phyloP scores from a whole-genome alignment of 2,888 invertebrate genomes.

The Bimastos eiseni region DNA sequence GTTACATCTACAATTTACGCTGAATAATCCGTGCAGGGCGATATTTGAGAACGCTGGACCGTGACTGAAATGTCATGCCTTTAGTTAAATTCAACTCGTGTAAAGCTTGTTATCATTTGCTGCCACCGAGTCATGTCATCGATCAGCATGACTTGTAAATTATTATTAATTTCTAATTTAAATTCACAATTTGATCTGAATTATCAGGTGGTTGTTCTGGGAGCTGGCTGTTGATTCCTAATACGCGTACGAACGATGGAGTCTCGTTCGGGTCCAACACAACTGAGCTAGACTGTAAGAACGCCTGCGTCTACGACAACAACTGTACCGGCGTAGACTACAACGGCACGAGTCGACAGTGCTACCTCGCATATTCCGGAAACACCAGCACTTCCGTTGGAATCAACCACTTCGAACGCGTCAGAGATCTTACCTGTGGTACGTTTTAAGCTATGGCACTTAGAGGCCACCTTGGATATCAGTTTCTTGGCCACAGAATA shows the following conservation, averaged over 20 bases:
- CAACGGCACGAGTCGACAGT: background rate
- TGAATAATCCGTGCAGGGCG: no score
- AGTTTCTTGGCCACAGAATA: no score
- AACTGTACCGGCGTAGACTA: background rate
- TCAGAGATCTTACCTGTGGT: background rate
- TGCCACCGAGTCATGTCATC: no score
- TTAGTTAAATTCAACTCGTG: no score
- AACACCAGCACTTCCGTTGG: background rate
- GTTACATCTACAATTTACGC: no score
- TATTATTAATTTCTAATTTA: no score
- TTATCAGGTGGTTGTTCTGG: constrained; percentile 14
- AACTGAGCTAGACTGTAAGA: background rate
- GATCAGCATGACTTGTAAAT: no score
- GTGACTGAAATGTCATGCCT: no score
- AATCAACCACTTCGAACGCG: background rate
- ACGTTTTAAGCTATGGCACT: background rate
- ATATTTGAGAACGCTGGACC: no score
- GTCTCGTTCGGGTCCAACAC: background rate
- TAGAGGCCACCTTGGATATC: no score
- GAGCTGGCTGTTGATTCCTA: background rate
- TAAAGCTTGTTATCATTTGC: no score
- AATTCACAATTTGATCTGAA: no score
- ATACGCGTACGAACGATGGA: background rate
- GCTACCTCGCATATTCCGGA: background rate
- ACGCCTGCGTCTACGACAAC: background rate